Evolutionary conservation across 2,888 invertebrate genomes (phyloP), one percentile per base, ranked within the genome.

Genomic region (Agrochola litura): DNA sequence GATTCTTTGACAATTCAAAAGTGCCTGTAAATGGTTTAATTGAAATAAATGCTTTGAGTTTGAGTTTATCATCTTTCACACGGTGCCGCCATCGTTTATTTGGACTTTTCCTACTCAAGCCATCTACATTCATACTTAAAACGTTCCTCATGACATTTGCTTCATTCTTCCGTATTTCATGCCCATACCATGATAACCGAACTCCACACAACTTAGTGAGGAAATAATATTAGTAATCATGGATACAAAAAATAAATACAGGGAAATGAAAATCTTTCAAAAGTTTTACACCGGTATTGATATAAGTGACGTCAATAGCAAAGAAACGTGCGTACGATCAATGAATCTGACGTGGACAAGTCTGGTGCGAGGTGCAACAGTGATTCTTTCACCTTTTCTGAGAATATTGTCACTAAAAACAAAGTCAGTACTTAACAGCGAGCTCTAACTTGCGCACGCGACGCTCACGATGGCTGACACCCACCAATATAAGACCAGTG

Each of bases 401-500:
- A 58, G 12, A 25, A 58, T 25, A 25, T 58, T 4, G 5, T 58
- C 12, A 14, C 14, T n/a, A n/a, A n/a, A n/a, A n/a, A 54, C 22
- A 5, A 54, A 46, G 4, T 14, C n/a, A 25, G 14, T 16, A 9
- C 10, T 60, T 19, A 54, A 2, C 19, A 54, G 16, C 25, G 54
- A 25, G 16, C 37, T 16, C 37, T 19, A 10, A 25, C 25, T 22
- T 65, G 64, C 49, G 49, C 56, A 41, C 46, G 76, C 63, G 63
- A 14, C 19, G 14, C 30, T 43, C 49, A 56, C n/a, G 0, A 76
- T 76, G 76, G 46, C 63, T 2, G 63, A 46, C 12, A 4, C 43
- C 16, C 3, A 43, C 16, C 41, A 22, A 16, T n/a, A 73, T 8
- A 43, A 64, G 43, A 65, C 25, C 41, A 72, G 66, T 49, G 76